Conservation (phyloP, 1,140 invertebrate genomes). For the Mycetomoellerius zeteki region DNA sequence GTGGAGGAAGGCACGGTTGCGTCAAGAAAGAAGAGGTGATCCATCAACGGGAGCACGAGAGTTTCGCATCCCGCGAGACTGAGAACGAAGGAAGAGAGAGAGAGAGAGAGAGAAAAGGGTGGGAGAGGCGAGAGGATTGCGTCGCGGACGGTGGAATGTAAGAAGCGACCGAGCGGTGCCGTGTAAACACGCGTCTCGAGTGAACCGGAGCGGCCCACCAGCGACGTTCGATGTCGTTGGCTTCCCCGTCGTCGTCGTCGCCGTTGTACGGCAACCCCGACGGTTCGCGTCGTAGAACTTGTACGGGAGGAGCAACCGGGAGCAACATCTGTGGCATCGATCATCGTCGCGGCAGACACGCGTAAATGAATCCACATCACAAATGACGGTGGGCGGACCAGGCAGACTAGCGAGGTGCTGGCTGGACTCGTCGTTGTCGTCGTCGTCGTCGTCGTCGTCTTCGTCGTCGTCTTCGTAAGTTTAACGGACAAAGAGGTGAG, state of each 20-base stretch:
- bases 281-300: slow-evolving; percentile 7
- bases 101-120: not conserved
- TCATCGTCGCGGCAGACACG: slow-evolving; percentile 56
- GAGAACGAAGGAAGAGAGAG: not conserved
- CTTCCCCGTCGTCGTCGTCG: slow-evolving; percentile 29
- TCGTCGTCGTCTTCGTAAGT: slow-evolving; percentile 47
- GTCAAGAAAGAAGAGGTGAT: slow-evolving; percentile 25
- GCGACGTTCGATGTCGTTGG: slow-evolving; percentile 53
- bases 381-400: slow-evolving; percentile 70
- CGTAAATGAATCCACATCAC: slow-evolving; percentile 66
- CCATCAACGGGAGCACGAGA: slow-evolving; percentile 44
- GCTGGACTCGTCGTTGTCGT: slow-evolving; percentile 49
- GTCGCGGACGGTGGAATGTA: slow-evolving; percentile 45
- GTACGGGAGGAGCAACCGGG: slow-evolving; percentile 23
- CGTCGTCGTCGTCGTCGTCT: not conserved
- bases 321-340: slow-evolving; percentile 53
- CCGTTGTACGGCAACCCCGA: not conserved
- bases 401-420: slow-evolving; percentile 62
- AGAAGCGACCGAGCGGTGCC: slow-evolving; percentile 56
- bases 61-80: slow-evolving; percentile 25
- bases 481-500: slow-evolving; percentile 69
- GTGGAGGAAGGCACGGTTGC: slow-evolving; percentile 10
- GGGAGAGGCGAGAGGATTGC: slow-evolving; percentile 49
- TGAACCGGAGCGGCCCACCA: slow-evolving; percentile 59
- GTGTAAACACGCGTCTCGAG: slow-evolving; percentile 71